Conservation (phyloP, 2,797 vertebrate genomes). For the Holocentrus rufus region DNA sequence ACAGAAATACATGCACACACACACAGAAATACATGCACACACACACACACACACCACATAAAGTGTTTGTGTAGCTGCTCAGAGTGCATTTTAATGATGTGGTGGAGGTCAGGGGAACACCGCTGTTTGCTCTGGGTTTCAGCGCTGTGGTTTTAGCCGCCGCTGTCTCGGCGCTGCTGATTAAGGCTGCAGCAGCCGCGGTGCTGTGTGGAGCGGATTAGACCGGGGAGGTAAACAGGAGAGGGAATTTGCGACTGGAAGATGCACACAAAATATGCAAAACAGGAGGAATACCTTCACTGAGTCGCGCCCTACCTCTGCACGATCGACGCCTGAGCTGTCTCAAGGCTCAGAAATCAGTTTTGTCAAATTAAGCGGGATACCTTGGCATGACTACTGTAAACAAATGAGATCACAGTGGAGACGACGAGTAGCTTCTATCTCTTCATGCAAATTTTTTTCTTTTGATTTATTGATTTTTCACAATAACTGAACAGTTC, state of each 20-base stretch:
- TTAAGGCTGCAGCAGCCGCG: not conserved
- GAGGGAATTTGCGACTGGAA: not conserved
- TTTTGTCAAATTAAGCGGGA: too few species aligned
- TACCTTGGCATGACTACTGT: too few species aligned
- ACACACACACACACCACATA: not conserved
- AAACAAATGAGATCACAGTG: too few species aligned
- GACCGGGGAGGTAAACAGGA: not conserved
- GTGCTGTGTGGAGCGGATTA: not conserved
- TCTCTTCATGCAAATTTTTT: too few species aligned
- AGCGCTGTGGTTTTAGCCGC: not conserved
- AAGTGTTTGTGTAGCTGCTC: too few species aligned
- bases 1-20: not conserved
- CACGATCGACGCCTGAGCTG: not conserved
- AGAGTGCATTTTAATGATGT: slow-evolving; percentile 19
- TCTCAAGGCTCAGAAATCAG: too few species aligned
- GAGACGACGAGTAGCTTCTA: too few species aligned
- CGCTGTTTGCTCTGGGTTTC: slow-evolving; percentile 13
- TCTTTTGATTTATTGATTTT: too few species aligned
- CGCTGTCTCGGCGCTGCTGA: slow-evolving; percentile 8
- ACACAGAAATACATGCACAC: not conserved
- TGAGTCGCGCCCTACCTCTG: too few species aligned
- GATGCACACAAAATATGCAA: too few species aligned
- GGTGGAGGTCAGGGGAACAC: not conserved
- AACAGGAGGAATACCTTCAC: not conserved
- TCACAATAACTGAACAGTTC: too few species aligned